phyloP scores from a whole-genome alignment of 1,140 invertebrate genomes.

The Sarcophaga peregrina region DNA sequence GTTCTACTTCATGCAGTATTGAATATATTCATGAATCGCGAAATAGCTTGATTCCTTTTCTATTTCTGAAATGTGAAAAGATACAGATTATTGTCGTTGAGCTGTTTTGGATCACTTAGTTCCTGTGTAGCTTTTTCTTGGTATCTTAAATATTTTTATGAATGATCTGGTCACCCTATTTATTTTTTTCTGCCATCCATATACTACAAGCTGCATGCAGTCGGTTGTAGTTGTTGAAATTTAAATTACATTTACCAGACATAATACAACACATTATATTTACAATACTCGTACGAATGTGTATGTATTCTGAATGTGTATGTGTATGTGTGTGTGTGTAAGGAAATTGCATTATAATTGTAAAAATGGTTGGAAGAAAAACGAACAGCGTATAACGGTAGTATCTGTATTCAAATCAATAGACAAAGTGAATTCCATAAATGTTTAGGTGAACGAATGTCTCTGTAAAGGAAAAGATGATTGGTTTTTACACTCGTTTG shows the following conservation, averaged over 20 bases:
- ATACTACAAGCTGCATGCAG: neutral
- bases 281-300: too few species aligned
- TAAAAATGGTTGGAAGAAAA: neutral
- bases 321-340: neutral
- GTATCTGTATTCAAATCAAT: neutral
- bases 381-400: too few species aligned
- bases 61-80: too few species aligned
- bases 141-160: too few species aligned
- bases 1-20: too few species aligned
- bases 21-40: too few species aligned
- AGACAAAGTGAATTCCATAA: neutral
- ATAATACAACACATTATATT: neutral
- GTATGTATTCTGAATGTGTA: neutral
- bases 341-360: constrained; percentile 11
- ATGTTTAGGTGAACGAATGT: neutral
- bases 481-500: neutral
- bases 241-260: neutral
- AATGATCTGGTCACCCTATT: neutral
- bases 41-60: too few species aligned
- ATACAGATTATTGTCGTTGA: too few species aligned
- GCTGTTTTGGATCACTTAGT: too few species aligned
- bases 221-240: constrained; percentile 2
- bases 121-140: too few species aligned
- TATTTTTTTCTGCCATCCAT: neutral
- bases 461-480: neutral